Base-by-base conservation (phyloP, 2,888 invertebrate species). In the Diaprepes abbreviatus region DNA sequence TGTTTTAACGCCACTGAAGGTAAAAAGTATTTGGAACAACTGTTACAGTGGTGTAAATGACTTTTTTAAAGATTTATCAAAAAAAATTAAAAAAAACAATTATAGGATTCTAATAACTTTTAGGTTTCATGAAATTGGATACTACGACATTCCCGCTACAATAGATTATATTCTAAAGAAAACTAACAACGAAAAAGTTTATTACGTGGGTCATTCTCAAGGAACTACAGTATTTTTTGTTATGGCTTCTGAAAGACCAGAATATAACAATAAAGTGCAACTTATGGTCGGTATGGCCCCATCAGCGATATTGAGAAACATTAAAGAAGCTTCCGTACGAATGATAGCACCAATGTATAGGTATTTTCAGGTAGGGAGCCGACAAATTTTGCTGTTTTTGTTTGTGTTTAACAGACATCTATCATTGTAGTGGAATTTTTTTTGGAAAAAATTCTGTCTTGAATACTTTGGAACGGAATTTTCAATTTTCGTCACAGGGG, bases 81-180 rank as follows among this genome's bases (percentile, higher is more conserved):
- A n/a, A n/a, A n/a, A n/a, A n/a, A n/a, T n/a, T n/a, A n/a, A n/a
- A n/a, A n/a, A n/a, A n/a, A n/a, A n/a, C n/a, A n/a, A n/a, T n/a
- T n/a, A n/a, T n/a, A n/a, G n/a, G n/a, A n/a, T n/a, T n/a, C n/a
- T n/a, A n/a, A n/a, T n/a, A n/a, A n/a, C n/a, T 72, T 74, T 67
- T 66, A 93, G 93, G 66, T 96, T 91, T 90, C 93, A 95, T 79
- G 91, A 94, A 80, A 93, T 95, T 81, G 93, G 92, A 0, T 83
- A 87, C 65, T 88, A 86, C 73, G 96, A 97, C 82, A 79, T 96
- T 36, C 94, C 95, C 0, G 89, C 92, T 0, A 91, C 90, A 84
- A 90, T 97, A 48, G 92, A 96, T 79, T 89, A 90, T 78, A 86
- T 91, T 14, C 82, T 91, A 1, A 75, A 80, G 0, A 62, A 74